Evolutionary conservation across 2,113 vertebrate genomes (phyloP).

Genomic region (Spea bombifrons): DNA sequence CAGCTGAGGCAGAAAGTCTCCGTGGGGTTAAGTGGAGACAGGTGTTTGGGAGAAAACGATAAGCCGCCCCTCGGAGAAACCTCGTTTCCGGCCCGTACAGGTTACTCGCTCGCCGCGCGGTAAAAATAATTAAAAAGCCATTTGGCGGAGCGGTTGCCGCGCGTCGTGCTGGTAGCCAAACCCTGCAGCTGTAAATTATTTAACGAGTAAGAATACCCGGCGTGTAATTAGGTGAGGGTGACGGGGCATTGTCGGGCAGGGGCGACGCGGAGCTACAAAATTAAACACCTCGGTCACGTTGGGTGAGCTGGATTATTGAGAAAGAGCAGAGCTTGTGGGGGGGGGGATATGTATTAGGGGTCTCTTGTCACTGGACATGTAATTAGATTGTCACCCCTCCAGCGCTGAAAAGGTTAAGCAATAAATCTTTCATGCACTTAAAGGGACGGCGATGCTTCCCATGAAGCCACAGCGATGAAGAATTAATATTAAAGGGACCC

Average conservation of each 20-base stretch:
- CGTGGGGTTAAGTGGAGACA: slow-evolving; percentile 75
- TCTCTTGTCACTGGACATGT: too few relatives aligned
- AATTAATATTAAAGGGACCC: too few relatives aligned
- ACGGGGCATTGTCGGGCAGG: slow-evolving; percentile 5
- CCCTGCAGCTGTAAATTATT: slow-evolving; percentile 38
- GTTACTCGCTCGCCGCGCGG: slow-evolving; percentile 16
- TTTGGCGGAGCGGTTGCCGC: slow-evolving; percentile 1
- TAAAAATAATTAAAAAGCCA: slow-evolving; percentile 33
- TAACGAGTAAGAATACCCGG: slow-evolving; percentile 3
- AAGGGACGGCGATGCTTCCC: too few relatives aligned
- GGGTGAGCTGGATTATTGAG: not conserved
- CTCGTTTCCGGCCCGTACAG: slow-evolving; percentile 49
- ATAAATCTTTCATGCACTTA: too few relatives aligned
- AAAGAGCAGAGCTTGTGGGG: not conserved
- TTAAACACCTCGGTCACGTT: slow-evolving; percentile 9
- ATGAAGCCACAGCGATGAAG: too few relatives aligned
- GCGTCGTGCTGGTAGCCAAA: slow-evolving; percentile 29
- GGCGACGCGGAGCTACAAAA: not conserved
- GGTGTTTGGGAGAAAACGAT: slow-evolving; percentile 59
- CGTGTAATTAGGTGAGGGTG: slow-evolving; percentile 22
- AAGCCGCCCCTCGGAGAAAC: slow-evolving; percentile 50
- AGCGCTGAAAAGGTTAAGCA: too few relatives aligned
- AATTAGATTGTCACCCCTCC: too few relatives aligned
- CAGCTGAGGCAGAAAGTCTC: slow-evolving; percentile 77
- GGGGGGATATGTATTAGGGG: not conserved